phyloP scores from a whole-genome alignment of 2,113 vertebrate genomes.

The Oreocharis arfaki region DNA sequence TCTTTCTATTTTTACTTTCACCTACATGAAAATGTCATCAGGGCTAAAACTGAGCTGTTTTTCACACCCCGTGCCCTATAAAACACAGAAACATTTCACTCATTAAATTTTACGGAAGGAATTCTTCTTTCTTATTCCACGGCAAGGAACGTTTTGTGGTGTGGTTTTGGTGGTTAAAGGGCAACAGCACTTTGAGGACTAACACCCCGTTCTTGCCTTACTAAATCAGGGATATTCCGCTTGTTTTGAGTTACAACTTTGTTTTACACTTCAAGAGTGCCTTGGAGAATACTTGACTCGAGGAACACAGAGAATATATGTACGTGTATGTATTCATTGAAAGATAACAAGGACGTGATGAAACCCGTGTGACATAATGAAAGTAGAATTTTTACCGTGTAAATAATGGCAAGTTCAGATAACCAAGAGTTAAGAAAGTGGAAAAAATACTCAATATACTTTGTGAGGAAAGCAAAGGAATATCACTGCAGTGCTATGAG shows the following conservation, averaged over 20 bases:
- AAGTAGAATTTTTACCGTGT: background rate
- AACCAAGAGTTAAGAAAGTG: background rate
- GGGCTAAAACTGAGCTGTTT: constrained; percentile 47
- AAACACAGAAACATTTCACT: constrained; percentile 28
- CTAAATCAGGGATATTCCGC: background rate
- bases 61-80: constrained; percentile 42
- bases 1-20: constrained; percentile 46
- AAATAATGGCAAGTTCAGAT: background rate
- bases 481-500: rapidly evolving
- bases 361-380: background rate
- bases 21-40: constrained; percentile 59
- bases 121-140: background rate
- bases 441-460: background rate
- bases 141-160: background rate
- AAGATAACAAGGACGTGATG: background rate
- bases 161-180: constrained; percentile 8
- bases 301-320: background rate
- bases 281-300: background rate
- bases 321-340: background rate
- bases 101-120: constrained; percentile 57
- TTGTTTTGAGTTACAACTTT: constrained; percentile 8
- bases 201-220: background rate
- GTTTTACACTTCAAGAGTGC: background rate
- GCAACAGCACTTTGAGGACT: background rate
- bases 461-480: background rate